Evolutionary conservation across 2,113 vertebrate species (phyloP), one percentile per base, ranked within the genome.

Genomic region (Crotalus tigris): DNA sequence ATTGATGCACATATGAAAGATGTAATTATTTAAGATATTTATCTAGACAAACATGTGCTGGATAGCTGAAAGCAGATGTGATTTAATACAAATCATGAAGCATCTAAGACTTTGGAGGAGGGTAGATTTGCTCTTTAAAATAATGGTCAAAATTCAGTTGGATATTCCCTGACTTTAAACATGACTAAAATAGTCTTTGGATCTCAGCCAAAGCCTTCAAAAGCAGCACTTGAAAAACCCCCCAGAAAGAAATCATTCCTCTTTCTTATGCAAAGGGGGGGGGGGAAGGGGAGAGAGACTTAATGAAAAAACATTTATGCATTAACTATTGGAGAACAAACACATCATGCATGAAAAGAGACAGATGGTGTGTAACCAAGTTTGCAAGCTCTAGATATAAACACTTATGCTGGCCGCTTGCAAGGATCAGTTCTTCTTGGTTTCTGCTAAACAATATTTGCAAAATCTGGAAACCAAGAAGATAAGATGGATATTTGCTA

Each of bases 221-320:
- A 89, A 29, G 0, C 0, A 39, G 55, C 85, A 46, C 23, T 54
- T 81, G 21, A 0, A 88, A 24, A 23, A 0, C 5, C 17, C 39
- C 33, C 1, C 58, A 93, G 90, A 58, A 69, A 64, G 23, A 92
- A 53, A 3, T 51, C 54, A 29, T 26, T 26, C 89, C 39, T 87
- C 5, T 0, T 58, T 91, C 93, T 91, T 39, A 29, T 26, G 59
- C 1, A 59, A 51, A 13, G 17, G 17, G 24, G 59, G 26, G 3
- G 9, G 59, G 2, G 57, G 1, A 10, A 54, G 53, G 11, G 61
- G 3, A 12, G 59, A 90, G 21, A 29, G 64, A 53, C 44, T 58
- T 91, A 91, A 85, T 88, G 53, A 81, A 75, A 85, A 89, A 88
- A 58, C 61, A 81, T 91, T 81, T 93, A 87, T 64, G 55, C 58